These are phyloP conservation scores for Parazoanthus swiftii DNA, from an alignment of 92 coral and sea anemone genomes.

Conservation along the genomic window DNA sequence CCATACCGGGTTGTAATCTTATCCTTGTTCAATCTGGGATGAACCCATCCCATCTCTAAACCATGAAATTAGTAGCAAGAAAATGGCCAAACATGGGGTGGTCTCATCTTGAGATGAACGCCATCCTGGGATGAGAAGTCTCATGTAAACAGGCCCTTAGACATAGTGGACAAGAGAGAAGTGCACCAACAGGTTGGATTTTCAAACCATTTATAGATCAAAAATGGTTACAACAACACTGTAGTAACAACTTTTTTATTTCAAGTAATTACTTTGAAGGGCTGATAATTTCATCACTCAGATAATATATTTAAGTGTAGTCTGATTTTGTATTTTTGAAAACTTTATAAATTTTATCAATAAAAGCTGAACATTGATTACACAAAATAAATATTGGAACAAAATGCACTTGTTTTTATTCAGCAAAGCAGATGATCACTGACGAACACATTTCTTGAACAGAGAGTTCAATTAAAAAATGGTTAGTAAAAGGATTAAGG, in stretches of 20 bases:
- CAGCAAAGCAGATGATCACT: background rate
- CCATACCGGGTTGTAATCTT: too few species aligned
- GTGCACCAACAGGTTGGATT: background rate
- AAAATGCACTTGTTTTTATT: background rate
- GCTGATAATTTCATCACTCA: background rate
- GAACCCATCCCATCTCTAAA: background rate
- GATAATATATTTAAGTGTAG: background rate
- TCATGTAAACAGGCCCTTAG: too few species aligned
- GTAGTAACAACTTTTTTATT: background rate
- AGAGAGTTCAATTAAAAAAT: background rate
- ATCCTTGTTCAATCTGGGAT: constrained; percentile 8
- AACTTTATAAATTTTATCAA: too few species aligned
- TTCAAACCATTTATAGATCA: too few species aligned
- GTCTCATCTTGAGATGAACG: constrained; percentile 14
- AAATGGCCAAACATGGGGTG: constrained; percentile 14
- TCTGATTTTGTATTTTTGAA: too few species aligned
- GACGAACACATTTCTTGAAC: too few species aligned
- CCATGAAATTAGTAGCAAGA: constrained; percentile 12
- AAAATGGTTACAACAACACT: background rate
- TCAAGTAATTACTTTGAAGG: background rate
- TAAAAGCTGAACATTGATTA: background rate
- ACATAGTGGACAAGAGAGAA: too few species aligned
- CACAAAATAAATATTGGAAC: background rate
- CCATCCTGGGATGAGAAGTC: background rate
- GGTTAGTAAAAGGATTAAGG: background rate